phyloP scores from a whole-genome alignment of 2,113 vertebrate species.

The Engraulis encrasicolus region DNA sequence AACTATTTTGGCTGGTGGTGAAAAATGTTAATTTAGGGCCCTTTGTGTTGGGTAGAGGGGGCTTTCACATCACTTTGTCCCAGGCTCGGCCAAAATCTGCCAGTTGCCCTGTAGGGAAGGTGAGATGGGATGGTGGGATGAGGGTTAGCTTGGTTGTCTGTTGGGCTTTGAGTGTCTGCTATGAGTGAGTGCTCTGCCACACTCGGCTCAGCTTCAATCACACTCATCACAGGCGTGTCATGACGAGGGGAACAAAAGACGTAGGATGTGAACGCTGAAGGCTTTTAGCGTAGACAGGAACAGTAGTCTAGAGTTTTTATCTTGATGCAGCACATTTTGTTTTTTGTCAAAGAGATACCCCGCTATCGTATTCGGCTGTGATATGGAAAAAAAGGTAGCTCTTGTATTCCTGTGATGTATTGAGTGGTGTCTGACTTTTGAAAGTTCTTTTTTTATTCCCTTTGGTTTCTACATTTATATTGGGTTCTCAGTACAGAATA shows the following conservation, averaged over 20 bases:
- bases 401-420: neutral
- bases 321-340: neutral
- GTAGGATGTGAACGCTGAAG: neutral
- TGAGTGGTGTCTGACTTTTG: neutral
- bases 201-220: neutral
- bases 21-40: too few species aligned
- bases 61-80: too few species aligned
- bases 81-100: too few species aligned
- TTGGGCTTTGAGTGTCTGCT: neutral
- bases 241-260: neutral
- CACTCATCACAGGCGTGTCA: neutral
- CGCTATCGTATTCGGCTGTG: neutral
- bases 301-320: neutral
- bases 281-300: neutral
- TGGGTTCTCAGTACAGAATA: neutral
- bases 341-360: neutral
- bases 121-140: neutral
- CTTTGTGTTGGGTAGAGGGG: too few species aligned
- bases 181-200: neutral
- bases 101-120: too few species aligned
- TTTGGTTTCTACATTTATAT: neutral
- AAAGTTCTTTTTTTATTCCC: too few species aligned
- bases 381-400: neutral
- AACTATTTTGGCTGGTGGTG: too few species aligned
- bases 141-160: neutral